Conservation (phyloP, 2,113 vertebrate genomes). For the Prolemur simus region DNA sequence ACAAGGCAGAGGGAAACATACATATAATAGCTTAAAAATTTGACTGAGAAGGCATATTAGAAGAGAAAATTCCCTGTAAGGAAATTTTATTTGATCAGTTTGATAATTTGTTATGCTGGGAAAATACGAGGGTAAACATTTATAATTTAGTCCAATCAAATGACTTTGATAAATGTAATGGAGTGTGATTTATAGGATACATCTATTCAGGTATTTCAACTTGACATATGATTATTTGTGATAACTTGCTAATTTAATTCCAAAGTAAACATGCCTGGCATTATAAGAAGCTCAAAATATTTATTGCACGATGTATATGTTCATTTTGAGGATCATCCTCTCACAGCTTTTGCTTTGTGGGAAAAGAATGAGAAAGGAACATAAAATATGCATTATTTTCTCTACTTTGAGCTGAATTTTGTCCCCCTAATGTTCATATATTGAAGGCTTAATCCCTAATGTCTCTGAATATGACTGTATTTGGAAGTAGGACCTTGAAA, state of each 20-base stretch:
- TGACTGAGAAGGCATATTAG: not conserved
- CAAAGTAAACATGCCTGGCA: not conserved
- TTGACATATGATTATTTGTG: constrained; percentile 22
- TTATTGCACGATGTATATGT: not conserved
- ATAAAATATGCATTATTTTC: not conserved
- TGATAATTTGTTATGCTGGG: not conserved
- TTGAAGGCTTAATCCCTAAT: not conserved
- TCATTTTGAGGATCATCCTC: not conserved
- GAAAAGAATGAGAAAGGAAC: not conserved
- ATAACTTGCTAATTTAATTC: constrained; percentile 9
- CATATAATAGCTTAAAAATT: not conserved
- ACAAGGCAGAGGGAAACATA: not conserved
- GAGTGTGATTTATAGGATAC: not conserved
- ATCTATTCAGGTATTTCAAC: not conserved
- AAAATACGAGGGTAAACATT: constrained; percentile 11
- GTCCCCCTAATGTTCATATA: not conserved
- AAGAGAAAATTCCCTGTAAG: not conserved
- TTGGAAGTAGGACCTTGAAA: not conserved
- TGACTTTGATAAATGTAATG: not conserved
- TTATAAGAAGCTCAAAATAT: constrained; percentile 17
- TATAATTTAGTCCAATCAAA: not conserved
- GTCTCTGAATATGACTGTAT: not conserved
- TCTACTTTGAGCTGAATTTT: not conserved
- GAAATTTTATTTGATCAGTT: constrained; percentile 1
- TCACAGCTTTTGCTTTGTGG: not conserved